Base-by-base conservation (phyloP, 2,888 invertebrate genomes). In the Microctonus aethiopoides region DNA sequence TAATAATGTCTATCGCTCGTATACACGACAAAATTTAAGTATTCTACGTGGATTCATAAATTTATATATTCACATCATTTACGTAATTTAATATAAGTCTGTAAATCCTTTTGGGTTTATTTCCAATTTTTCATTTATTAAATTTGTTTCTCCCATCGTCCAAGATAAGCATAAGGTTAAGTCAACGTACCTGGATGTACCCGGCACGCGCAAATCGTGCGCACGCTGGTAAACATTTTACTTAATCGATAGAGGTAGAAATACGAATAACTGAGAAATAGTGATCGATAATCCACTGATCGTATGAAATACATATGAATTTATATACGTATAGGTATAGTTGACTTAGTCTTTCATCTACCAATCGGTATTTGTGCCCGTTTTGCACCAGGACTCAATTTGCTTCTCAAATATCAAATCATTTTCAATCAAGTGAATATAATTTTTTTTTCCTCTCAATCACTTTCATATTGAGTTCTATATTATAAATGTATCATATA, bases 191-290 rank as follows among this genome's bases (percentile, higher is more conserved):
- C 67, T 67, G 32, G 20, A 59, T 60, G 59, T 60, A 24, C 67
- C 59, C 34, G 67, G 59, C 46, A 66, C 66, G 46, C 57, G 66
- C 39, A 36, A 24, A 66, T 39, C 32, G 34, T 16, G 29, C 52
- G 57, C 39, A 46, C 52, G 36, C 20, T 63, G 62, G 36, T 46
- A 70, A 16, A 16, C 7, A 29, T 5, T 29, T 29, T 4, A 16
- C 10, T 10, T 24, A 24, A 54, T 52, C 51, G 54, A 54, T 7
- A 26, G 16, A 57, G 56, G 74, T 39, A 56, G 36, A 68, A 7
- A 41, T 7, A 16, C 6, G 71, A 71, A 62, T 68, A 67, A 68
- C n/a, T 62, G 66, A 68, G 65, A 16, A 60, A 64, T 36, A 66
- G 36, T 26, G 24, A 63, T 68, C 61, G 65, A 67, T 67, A 46